Percentiles rank a stretch among this genome's conserved stretches.
phyloP scores from a whole-genome alignment of 2,113 vertebrate genomes.

The Pelecanoides urinatrix region DNA sequence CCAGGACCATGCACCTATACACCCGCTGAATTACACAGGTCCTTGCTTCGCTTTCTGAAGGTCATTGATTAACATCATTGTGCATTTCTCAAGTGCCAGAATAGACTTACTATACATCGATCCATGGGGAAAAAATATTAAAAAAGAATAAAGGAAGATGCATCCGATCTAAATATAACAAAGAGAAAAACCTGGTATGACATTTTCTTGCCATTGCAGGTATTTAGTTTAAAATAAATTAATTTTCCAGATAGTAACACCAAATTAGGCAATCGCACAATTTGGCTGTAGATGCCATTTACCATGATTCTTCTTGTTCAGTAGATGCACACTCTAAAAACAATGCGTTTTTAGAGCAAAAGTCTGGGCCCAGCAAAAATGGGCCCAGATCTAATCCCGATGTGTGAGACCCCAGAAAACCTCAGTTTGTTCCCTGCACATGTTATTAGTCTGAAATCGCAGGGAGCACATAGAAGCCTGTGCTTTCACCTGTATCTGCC shows the following conservation, averaged over 20 bases:
- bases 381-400: background rate
- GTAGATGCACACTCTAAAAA: fast-evolving
- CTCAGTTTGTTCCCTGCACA: background rate
- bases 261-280: background rate
- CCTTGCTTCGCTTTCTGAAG: background rate
- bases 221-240: background rate
- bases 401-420: background rate
- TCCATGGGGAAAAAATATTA: background rate
- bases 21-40: too few relatives aligned
- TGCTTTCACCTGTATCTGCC: background rate
- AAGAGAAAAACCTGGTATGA: background rate
- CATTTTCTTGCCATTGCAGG: background rate
- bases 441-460: background rate
- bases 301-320: background rate
- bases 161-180: background rate
- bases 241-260: background rate
- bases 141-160: background rate
- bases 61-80: too few relatives aligned
- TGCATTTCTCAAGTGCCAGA: background rate
- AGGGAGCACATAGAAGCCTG: background rate
- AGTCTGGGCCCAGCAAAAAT: background rate
- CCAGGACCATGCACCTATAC: fast-evolving
- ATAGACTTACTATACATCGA: background rate
- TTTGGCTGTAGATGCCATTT: too few relatives aligned
- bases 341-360: fast-evolving